Conservation (phyloP, 2,113 vertebrate species). For the Ptyas mucosa region DNA sequence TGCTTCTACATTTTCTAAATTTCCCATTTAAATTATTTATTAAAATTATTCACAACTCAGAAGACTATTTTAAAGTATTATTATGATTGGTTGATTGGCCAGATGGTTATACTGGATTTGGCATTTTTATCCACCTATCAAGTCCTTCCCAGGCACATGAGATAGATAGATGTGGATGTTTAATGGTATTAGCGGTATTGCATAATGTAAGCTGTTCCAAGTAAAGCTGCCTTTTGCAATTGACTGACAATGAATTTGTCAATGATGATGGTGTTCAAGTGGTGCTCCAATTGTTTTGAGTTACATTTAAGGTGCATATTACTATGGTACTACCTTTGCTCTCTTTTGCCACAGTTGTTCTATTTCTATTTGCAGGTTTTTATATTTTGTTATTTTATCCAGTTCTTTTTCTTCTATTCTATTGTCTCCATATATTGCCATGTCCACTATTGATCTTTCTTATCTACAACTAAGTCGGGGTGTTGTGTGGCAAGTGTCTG, state of each 20-base stretch:
- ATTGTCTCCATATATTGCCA: neutral
- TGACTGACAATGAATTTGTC: neutral
- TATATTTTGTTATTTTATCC: neutral
- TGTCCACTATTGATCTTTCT: neutral
- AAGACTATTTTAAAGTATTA: neutral
- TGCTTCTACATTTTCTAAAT: neutral
- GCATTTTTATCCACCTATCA: neutral
- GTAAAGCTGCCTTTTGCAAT: neutral
- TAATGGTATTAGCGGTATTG: neutral
- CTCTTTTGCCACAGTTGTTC: neutral
- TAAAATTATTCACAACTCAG: neutral
- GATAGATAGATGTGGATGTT: neutral
- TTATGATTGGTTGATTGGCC: neutral
- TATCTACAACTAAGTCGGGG: neutral
- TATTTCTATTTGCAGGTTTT: neutral
- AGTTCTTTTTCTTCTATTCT: neutral
- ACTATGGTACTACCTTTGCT: neutral
- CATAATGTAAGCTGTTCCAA: neutral
- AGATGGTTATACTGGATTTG: neutral
- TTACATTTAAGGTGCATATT: neutral
- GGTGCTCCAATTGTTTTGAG: neutral
- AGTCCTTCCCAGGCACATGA: neutral
- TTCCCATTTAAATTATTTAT: neutral
- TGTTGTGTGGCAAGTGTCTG: neutral
- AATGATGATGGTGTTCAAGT: neutral